These are phyloP conservation scores for Megamerina dolium DNA, from an alignment of 2,888 invertebrate species.

Conservation along the genomic window DNA sequence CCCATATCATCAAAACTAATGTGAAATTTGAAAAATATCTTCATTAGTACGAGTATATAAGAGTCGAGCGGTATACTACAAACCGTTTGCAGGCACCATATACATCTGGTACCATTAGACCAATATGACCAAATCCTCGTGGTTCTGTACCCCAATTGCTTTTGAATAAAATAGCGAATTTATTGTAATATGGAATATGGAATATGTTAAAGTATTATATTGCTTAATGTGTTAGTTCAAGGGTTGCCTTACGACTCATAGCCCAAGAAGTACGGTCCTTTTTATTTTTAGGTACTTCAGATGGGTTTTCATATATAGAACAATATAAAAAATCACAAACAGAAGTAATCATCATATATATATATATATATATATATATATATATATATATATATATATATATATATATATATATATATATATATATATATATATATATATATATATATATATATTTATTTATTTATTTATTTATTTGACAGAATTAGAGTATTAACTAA, in stretches of 20 bases:
- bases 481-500: too few species aligned
- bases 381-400: constrained; percentile 16
- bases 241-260: constrained; percentile 73
- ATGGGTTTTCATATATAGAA: constrained; percentile 73
- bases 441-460: background rate
- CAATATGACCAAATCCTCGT: constrained; percentile 88
- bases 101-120: constrained; percentile 83
- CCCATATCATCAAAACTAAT: constrained; percentile 69
- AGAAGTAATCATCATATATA: constrained; percentile 1
- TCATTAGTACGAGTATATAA: too few species aligned
- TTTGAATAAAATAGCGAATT: too few species aligned
- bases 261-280: constrained; percentile 69
- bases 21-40: too few species aligned
- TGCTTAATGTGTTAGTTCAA: constrained; percentile 90
- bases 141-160: constrained; percentile 97
- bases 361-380: constrained; percentile 23
- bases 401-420: constrained; percentile 7
- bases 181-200: too few species aligned
- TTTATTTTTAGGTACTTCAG: constrained; percentile 67
- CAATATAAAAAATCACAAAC: too few species aligned
- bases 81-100: constrained; percentile 71
- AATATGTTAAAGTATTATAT: too few species aligned
- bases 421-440: background rate
- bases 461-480: too few species aligned
- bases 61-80: too few species aligned